These are phyloP conservation scores for Sisyra terminalis DNA, from an alignment of 2,888 invertebrate genomes.

Conservation along the genomic window DNA sequence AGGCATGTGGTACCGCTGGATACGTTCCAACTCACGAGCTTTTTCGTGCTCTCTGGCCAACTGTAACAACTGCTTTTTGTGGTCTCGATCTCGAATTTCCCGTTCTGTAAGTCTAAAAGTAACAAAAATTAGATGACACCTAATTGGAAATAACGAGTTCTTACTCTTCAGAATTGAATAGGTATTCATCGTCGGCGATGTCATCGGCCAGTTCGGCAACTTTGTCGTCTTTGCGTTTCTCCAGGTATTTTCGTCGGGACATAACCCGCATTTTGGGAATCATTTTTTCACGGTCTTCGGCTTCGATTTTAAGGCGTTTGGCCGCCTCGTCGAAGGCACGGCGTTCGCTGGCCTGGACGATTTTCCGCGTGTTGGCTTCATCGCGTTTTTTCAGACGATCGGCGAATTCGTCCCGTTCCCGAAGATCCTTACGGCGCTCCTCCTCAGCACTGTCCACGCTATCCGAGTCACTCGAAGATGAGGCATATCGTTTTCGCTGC, in stretches of 20 bases:
- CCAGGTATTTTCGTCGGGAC: conserved; percentile 84
- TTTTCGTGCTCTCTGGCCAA: conserved; percentile 92
- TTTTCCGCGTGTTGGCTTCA: conserved; percentile 71
- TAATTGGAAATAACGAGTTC: too few relatives aligned
- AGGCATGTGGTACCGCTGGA: conserved; percentile 91
- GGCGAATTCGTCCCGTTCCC: conserved; percentile 89
- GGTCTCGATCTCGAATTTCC: conserved; percentile 70
- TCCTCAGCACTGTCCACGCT: conserved; percentile 62
- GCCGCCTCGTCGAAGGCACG: conserved; percentile 76
- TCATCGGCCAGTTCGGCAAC: conserved; percentile 88
- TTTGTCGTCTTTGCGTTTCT: conserved; percentile 93
- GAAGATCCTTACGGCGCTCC: conserved; percentile 62
- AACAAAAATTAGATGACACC: not conserved
- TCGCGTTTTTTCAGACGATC: conserved; percentile 76
- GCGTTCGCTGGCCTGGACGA: conserved; percentile 47
- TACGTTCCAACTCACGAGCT: conserved; percentile 82
- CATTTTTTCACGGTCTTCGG: conserved; percentile 69
- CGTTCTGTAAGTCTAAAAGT: conserved; percentile 60
- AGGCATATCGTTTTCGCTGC: conserved; percentile 28
- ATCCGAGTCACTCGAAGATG: conserved; percentile 36
- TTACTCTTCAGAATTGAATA: conserved; percentile 80
- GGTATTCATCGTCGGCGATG: conserved; percentile 88
- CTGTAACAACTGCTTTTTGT: conserved; percentile 78
- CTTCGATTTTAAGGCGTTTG: conserved; percentile 74
- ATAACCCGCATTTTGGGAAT: conserved; percentile 78